Conservation (phyloP, 1,140 invertebrate genomes). For the Aphaenogaster floridana region DNA sequence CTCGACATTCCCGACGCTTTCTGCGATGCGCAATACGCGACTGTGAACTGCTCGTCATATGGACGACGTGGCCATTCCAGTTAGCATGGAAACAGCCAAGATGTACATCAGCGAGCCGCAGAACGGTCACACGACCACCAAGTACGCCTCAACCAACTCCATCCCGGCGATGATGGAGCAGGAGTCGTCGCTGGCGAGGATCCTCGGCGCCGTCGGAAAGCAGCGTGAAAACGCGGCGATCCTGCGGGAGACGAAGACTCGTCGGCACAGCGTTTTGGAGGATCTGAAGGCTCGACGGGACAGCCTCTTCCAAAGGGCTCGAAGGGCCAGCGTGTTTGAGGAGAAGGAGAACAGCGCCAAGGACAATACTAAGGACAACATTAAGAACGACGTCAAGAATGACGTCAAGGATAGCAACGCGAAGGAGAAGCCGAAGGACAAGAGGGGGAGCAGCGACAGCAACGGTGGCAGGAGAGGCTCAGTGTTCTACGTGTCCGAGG, state of each 20-base stretch:
- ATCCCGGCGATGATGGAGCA: constrained; percentile 83
- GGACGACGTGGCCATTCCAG: neutral
- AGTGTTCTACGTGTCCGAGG: constrained; percentile 82
- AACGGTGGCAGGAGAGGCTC: constrained; percentile 71
- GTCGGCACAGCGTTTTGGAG: constrained; percentile 84
- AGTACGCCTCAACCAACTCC: constrained; percentile 85
- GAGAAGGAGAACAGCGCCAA: constrained; percentile 80
- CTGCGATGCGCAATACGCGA: constrained; percentile 19
- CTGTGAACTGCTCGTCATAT: constrained; percentile 22
- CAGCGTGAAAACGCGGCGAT: constrained; percentile 55
- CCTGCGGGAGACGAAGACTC: constrained; percentile 64
- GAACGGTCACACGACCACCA: constrained; percentile 72
- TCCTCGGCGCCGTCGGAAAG: constrained; percentile 24
- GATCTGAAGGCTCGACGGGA: constrained; percentile 83
- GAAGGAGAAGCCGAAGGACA: constrained; percentile 70
- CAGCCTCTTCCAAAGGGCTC: constrained; percentile 82
- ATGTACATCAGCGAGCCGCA: constrained; percentile 82
- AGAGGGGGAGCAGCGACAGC: constrained; percentile 71
- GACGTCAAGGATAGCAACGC: constrained; percentile 19
- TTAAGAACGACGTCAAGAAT: neutral
- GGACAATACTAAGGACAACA: neutral
- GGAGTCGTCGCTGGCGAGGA: constrained; percentile 62
- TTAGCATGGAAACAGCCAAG: constrained; percentile 80
- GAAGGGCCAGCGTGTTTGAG: constrained; percentile 82
- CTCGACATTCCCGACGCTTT: constrained; percentile 2